A percentile compares a stretch with the other conserved stretches of the same genome.
Conservation (phyloP, 2,888 invertebrate genomes). For the Xylophagus ater region DNA sequence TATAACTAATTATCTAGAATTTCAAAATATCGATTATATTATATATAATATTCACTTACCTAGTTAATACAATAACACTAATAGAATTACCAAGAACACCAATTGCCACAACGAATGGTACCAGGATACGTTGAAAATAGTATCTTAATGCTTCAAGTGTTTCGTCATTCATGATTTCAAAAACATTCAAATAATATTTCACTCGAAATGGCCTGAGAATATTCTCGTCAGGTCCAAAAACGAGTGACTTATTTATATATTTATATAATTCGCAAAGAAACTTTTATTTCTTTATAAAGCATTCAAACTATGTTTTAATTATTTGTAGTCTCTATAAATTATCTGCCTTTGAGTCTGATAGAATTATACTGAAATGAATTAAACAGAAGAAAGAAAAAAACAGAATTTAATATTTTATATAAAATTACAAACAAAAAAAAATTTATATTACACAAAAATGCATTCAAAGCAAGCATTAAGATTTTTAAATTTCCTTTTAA, state of each 20-base stretch:
- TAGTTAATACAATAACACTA: slow-evolving; percentile 45
- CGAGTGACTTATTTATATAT: too few relatives aligned
- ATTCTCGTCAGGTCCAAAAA: neutral
- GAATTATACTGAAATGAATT: too few relatives aligned
- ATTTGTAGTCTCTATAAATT: neutral
- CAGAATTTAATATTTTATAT: too few relatives aligned
- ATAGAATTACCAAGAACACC: slow-evolving; percentile 57
- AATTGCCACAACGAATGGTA: slow-evolving; percentile 52
- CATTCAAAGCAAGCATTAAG: too few relatives aligned
- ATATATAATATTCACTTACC: slow-evolving; percentile 32
- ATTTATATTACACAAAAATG: too few relatives aligned
- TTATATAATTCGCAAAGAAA: neutral
- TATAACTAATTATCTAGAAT: neutral
- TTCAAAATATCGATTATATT: neutral
- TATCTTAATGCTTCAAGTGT: slow-evolving; percentile 35
- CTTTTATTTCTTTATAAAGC: neutral
- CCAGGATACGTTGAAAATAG: slow-evolving; percentile 50
- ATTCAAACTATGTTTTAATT: neutral
- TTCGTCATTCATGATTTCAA: slow-evolving; percentile 17
- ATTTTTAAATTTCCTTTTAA: too few relatives aligned
- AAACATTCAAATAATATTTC: slow-evolving; percentile 4
- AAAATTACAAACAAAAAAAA: too few relatives aligned
- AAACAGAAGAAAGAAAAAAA: too few relatives aligned
- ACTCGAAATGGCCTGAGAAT: neutral
- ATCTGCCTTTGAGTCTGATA: neutral